Evolutionary conservation across 1,140 invertebrate species (phyloP), one percentile per base, ranked within the genome.

Genomic region (Drosophila trapezifrons): DNA sequence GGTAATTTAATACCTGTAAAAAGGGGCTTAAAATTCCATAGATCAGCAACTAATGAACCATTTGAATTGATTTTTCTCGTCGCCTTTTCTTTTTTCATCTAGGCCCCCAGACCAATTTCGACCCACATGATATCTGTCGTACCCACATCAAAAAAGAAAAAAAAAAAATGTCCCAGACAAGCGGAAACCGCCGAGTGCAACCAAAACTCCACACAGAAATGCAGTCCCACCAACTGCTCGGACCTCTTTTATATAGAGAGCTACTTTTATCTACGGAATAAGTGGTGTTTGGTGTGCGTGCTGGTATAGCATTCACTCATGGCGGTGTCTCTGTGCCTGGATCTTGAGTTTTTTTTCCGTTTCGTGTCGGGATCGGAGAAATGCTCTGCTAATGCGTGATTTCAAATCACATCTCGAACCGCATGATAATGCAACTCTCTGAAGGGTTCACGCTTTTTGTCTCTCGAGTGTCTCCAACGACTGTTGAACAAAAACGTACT

Each of bases 371-470:
- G 15, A 37, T 64, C 52, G 37, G 40, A 59, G 54, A 57, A 64
- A 76, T 80, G 65, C 60, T 59, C 76, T 70, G 60, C 35, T 56
- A 66, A 60, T 76, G 80, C 71, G 74, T 81, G 78, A 77, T 76
- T 67, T 80, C 20, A 17, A 67, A 54, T 67, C 62, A 45, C 65
- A 55, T 62, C 35, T 62, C 40, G 60, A 76, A 59, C 13, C 45
- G 25, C 38, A 84, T 84, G 80, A 84, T 84, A 73, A 58, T 84
- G 80, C 80, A 84, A 45, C 47, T 62, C 17, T 12, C 9, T 76
- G 60, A 71, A 76, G 60, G 71, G 76, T 49, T 76, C 63, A 84
- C 80, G 65, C 73, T 79, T 62, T 72, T 75, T 71, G 43, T 70
- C 38, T 47, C 43, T 76, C 60, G 67, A 83, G 80, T 67, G 64